A percentile compares a stretch with the other conserved stretches of the same genome.
Evolutionary conservation across 2,113 vertebrate species (phyloP).

Genomic region (Varanus komodoensis): DNA sequence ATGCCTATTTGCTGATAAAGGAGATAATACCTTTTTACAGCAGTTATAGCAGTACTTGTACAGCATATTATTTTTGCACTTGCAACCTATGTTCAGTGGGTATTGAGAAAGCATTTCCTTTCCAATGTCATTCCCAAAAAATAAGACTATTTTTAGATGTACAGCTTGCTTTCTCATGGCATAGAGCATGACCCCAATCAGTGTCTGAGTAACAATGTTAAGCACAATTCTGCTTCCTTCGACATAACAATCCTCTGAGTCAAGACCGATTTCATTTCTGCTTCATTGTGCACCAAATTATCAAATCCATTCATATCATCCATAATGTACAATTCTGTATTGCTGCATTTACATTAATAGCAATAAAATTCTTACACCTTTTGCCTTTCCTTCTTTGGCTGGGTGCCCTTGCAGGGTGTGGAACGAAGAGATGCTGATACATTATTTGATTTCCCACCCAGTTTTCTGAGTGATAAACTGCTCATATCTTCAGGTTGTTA

Average conservation of each 20-base stretch:
- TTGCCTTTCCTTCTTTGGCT: background rate
- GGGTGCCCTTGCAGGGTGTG: background rate
- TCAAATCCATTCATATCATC: background rate
- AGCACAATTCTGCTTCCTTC: conserved; percentile 17
- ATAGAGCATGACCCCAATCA: background rate
- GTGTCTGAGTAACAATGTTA: conserved; percentile 14
- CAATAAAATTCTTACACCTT: background rate
- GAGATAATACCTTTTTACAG: background rate
- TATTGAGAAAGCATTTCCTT: conserved; percentile 4
- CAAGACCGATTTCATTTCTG: conserved; percentile 28
- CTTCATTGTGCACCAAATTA: conserved; percentile 31
- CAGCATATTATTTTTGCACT: background rate
- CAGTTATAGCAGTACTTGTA: too few relatives aligned
- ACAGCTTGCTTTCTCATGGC: conserved; percentile 11
- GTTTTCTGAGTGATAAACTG: background rate
- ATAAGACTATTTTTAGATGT: conserved; percentile 28
- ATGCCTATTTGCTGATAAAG: background rate
- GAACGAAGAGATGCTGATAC: background rate
- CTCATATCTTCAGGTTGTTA: background rate
- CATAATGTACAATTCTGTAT: background rate
- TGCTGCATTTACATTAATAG: conserved; percentile 7
- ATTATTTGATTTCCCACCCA: background rate
- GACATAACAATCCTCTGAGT: background rate
- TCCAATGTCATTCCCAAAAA: conserved; percentile 5
- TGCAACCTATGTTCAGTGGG: background rate